These are phyloP conservation scores for Parus major DNA, from an alignment of 2,113 vertebrate genomes.

Conservation along the genomic window DNA sequence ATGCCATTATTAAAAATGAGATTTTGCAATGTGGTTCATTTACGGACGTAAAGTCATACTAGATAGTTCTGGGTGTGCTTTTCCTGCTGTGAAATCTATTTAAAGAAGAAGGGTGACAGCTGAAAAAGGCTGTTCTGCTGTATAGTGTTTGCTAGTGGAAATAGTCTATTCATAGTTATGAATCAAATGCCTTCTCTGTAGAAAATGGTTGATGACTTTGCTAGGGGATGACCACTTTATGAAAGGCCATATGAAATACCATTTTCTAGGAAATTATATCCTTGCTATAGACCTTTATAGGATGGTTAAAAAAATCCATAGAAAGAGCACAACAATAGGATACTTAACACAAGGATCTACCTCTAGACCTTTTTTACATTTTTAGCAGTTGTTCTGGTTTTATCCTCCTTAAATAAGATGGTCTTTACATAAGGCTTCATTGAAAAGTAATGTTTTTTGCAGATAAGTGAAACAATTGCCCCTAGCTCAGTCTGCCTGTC, in stretches of 20 bases:
- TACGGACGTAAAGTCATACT: background rate
- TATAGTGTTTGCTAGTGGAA: background rate
- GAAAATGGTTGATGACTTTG: background rate
- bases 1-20: slow-evolving; percentile 24
- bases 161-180: background rate
- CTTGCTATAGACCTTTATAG: background rate
- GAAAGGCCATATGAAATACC: background rate
- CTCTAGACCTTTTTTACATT: background rate
- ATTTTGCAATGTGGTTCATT: background rate
- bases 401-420: background rate
- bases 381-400: background rate
- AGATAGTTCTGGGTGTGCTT: background rate
- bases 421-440: background rate
- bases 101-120: background rate
- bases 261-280: background rate
- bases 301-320: background rate
- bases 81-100: background rate
- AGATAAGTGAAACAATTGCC: background rate
- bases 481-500: background rate
- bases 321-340: background rate
- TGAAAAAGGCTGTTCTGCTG: background rate
- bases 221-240: background rate
- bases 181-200: background rate
- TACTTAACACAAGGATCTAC: background rate
- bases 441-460: background rate